phyloP scores from a whole-genome alignment of 2,797 vertebrate species.

The Lithobates sylvaticus region DNA sequence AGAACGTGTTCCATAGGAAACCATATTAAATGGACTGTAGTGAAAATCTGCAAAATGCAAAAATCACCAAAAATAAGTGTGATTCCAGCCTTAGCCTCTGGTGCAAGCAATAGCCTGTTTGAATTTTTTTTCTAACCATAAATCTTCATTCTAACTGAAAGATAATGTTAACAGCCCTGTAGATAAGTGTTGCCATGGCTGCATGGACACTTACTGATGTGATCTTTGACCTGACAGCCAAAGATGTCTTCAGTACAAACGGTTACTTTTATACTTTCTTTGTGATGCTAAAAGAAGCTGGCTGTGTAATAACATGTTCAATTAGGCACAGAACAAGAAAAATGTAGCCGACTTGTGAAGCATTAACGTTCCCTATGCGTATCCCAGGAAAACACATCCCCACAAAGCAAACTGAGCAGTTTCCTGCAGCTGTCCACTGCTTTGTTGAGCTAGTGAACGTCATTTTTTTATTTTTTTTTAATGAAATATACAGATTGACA shows the following conservation, averaged over 20 bases:
- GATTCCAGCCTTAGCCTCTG: background rate
- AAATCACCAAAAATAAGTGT: too few relatives aligned
- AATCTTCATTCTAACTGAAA: too few relatives aligned
- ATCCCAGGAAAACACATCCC: background rate
- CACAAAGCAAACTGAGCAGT: background rate
- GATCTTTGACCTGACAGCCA: background rate
- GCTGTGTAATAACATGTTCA: background rate
- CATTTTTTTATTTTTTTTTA: background rate
- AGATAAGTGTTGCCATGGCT: background rate
- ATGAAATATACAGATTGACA: background rate
- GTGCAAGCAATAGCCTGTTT: background rate
- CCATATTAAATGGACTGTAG: too few relatives aligned
- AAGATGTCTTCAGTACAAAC: background rate
- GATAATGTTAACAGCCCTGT: too few relatives aligned
- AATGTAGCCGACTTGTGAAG: background rate
- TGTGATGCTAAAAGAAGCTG: background rate
- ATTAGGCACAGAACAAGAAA: background rate
- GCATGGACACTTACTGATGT: background rate
- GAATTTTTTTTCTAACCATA: too few relatives aligned
- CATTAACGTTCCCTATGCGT: background rate
- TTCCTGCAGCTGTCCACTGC: background rate
- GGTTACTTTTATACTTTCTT: background rate
- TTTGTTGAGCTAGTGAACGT: too few relatives aligned
- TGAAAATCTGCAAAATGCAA: too few relatives aligned
- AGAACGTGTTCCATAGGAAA: too few relatives aligned